phyloP scores from a whole-genome alignment of 2,797 vertebrate genomes.

The Monodelphis domestica region DNA sequence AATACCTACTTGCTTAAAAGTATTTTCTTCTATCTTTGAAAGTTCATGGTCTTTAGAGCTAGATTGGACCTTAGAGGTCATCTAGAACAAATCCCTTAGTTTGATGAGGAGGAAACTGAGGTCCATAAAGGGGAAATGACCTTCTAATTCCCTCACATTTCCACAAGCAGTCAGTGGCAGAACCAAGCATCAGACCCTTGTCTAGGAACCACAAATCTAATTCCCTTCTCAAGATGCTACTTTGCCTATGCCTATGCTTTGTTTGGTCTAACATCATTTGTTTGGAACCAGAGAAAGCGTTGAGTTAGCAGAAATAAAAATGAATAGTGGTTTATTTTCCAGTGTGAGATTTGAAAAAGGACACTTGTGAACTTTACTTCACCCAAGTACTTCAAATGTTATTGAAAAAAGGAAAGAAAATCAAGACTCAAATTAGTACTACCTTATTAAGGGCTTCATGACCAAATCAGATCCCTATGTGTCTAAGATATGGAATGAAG shows the following conservation, averaged over 20 bases:
- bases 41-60: neutral
- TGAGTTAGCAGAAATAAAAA: neutral
- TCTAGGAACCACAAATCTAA: neutral
- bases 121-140: neutral
- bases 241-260: neutral
- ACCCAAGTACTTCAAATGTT: neutral
- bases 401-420: neutral
- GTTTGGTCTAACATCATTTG: neutral
- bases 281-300: neutral
- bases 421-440: conserved; percentile 3
- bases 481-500: conserved; percentile 29
- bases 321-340: neutral
- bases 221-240: neutral
- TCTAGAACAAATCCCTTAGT: neutral
- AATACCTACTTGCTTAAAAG: neutral
- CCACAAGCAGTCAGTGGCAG: neutral
- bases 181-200: neutral
- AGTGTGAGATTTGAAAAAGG: neutral
- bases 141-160: neutral
- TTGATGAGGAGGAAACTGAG: neutral
- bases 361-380: neutral
- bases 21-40: neutral
- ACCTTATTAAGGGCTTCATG: conserved; percentile 28
- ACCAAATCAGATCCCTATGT: neutral
- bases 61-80: neutral